Evolutionary conservation across 2,797 vertebrate genomes (phyloP).

Genomic region (Cynodonichthys magdalenae): DNA sequence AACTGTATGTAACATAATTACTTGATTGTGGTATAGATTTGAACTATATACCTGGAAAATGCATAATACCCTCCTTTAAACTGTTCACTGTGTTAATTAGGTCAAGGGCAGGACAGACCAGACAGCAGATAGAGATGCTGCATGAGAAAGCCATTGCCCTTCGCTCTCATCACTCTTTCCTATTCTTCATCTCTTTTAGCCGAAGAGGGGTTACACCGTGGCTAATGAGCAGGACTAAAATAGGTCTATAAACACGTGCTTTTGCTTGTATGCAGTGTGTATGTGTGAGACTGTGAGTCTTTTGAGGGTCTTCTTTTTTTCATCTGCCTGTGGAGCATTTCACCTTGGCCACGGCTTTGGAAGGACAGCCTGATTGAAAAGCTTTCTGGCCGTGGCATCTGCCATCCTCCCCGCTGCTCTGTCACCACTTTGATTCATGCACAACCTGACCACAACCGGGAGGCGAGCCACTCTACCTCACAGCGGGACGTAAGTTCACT

Average conservation of each 20-base stretch:
- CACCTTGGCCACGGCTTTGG: constrained; percentile 81
- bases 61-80: too few species aligned
- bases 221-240: constrained; percentile 75
- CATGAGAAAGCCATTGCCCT: constrained; percentile 47
- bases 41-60: too few species aligned
- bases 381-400: constrained; percentile 85
- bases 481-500: constrained; percentile 69
- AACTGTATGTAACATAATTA: too few species aligned
- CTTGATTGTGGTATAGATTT: too few species aligned
- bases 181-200: constrained; percentile 51
- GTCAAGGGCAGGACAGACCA: constrained; percentile 29
- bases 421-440: constrained; percentile 85
- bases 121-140: constrained; percentile 35
- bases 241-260: constrained; percentile 48
- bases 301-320: constrained; percentile 43
- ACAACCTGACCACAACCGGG: constrained; percentile 70
- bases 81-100: constrained; percentile 27
- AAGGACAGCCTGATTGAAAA: constrained; percentile 88
- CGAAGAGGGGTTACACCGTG: constrained; percentile 51
- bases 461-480: constrained; percentile 69
- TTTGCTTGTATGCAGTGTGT: constrained; percentile 19
- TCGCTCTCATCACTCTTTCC: constrained; percentile 46
- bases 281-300: constrained; percentile 45
- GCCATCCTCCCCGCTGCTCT: constrained; percentile 83
- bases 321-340: constrained; percentile 71